Conservation (phyloP, 2,797 vertebrate genomes). For the Vipera ursinii region DNA sequence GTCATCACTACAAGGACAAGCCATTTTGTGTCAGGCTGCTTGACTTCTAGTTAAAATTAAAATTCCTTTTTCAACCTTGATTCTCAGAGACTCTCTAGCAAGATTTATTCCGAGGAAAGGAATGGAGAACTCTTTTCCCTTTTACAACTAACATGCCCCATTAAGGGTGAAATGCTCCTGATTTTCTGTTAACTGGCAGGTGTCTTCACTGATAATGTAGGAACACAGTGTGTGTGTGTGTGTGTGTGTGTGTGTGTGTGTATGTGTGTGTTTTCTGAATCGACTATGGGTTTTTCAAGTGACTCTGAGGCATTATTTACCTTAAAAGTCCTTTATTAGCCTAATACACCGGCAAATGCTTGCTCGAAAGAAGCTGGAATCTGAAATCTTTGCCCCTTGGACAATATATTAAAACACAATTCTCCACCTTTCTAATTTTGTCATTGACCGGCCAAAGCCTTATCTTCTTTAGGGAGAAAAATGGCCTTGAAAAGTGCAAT, state of each 20-base stretch:
- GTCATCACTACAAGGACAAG: background rate
- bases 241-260: background rate
- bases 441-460: no score
- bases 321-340: no score
- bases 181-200: background rate
- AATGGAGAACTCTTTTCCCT: background rate
- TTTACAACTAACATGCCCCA: no score
- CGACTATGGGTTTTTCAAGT: background rate
- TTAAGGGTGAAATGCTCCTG: no score
- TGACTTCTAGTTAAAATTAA: background rate
- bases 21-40: background rate
- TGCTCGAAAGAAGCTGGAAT: no score
- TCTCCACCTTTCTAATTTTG: no score
- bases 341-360: no score
- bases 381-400: no score
- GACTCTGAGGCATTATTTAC: no score
- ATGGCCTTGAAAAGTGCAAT: no score
- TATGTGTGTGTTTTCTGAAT: background rate
- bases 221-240: background rate
- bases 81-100: background rate
- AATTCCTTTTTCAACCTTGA: background rate
- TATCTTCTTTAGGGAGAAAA: no score
- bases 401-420: no score
- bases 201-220: background rate
- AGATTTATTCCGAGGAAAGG: background rate